A percentile compares a stretch with the other conserved stretches of the same genome.
phyloP scores from a whole-genome alignment of 1,140 invertebrate species.

The Ectropis grisescens region DNA sequence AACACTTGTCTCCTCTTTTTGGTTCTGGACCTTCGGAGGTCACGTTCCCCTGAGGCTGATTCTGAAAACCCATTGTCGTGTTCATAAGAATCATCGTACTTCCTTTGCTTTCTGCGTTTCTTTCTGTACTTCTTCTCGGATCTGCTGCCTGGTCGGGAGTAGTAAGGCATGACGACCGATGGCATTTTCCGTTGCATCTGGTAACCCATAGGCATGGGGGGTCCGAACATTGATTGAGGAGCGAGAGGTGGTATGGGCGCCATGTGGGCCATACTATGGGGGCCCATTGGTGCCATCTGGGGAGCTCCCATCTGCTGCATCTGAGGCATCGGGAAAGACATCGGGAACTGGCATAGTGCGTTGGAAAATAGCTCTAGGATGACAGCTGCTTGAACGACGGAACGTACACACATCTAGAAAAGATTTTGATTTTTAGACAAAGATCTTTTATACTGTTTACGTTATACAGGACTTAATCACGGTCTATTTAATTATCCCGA shows the following conservation, averaged over 20 bases:
- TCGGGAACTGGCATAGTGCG: slow-evolving; percentile 3
- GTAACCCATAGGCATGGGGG: slow-evolving; percentile 16
- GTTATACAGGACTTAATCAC: too few species aligned
- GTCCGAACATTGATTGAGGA: too few species aligned
- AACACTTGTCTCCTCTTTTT: slow-evolving; percentile 11
- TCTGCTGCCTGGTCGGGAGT: slow-evolving; percentile 19
- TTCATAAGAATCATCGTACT: slow-evolving; percentile 15
- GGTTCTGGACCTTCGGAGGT: slow-evolving; percentile 1
- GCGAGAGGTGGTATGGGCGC: too few species aligned
- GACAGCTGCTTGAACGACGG: too few species aligned
- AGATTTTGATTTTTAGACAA: too few species aligned
- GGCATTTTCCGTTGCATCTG: slow-evolving; percentile 27
- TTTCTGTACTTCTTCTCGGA: slow-evolving; percentile 12
- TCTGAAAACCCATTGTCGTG: slow-evolving; percentile 16
- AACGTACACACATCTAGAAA: too few species aligned
- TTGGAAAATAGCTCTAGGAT: too few species aligned
- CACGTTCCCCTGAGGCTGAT: slow-evolving; percentile 6
- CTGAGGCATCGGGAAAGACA: slow-evolving; percentile 2
- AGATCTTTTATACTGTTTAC: too few species aligned
- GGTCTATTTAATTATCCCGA: too few species aligned
- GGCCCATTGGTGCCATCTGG: slow-evolving; percentile 5
- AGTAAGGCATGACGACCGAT: slow-evolving; percentile 35
- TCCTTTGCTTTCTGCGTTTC: slow-evolving; percentile 17
- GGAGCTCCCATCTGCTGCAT: neutral
- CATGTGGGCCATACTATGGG: too few species aligned